These are phyloP conservation scores for Rattus rattus DNA, from an alignment of 2,113 vertebrate genomes.

Conservation along the genomic window DNA sequence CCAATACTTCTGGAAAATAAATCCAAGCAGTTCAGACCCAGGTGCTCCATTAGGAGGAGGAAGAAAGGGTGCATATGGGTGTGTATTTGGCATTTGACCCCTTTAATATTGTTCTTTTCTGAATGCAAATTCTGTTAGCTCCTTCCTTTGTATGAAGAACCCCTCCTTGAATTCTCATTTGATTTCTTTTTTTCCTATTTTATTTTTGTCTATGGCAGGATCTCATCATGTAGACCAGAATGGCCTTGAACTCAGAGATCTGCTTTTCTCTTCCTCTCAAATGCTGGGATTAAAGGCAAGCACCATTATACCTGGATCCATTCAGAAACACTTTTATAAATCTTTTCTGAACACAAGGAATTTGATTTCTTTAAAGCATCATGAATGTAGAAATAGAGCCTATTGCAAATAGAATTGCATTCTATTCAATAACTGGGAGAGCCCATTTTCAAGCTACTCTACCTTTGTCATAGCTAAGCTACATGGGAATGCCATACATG, in stretches of 20 bases:
- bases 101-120: background rate
- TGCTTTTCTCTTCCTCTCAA: background rate
- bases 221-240: background rate
- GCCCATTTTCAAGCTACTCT: background rate
- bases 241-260: background rate
- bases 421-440: background rate
- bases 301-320: background rate
- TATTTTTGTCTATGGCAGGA: background rate
- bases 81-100: background rate
- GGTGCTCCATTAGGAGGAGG: background rate
- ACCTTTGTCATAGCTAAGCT: background rate
- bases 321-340: background rate
- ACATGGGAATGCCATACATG: background rate
- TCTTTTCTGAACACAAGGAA: background rate
- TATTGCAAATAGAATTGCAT: background rate
- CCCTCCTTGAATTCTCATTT: background rate
- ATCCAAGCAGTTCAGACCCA: conserved; percentile 36
- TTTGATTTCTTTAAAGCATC: background rate
- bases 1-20: background rate
- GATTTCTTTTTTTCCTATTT: background rate
- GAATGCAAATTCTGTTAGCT: background rate
- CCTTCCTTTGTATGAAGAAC: background rate
- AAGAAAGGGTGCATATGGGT: background rate
- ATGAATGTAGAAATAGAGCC: background rate
- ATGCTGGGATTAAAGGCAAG: background rate